Evolutionary conservation across 2,888 invertebrate genomes (phyloP).

Genomic region (Melanostoma mellinum): DNA sequence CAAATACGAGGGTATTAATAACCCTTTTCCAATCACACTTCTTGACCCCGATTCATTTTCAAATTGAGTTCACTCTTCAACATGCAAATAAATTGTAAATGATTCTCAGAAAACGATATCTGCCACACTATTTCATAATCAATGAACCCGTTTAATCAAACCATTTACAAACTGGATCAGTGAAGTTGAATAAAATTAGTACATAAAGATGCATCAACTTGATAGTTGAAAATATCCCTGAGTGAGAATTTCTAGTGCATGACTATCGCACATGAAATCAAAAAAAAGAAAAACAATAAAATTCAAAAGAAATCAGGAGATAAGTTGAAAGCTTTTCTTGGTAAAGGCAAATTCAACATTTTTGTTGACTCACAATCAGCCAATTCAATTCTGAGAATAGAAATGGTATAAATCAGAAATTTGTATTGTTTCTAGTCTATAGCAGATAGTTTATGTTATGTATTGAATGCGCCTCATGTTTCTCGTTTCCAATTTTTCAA

Average conservation of each 20-base stretch:
- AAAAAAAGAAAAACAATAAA: no score
- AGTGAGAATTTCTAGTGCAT: conserved; percentile 11
- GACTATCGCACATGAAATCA: conserved; percentile 10
- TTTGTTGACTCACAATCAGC: conserved; percentile 50
- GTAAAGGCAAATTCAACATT: conserved; percentile 43
- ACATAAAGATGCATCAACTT: conserved; percentile 33
- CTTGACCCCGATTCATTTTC: conserved; percentile 39
- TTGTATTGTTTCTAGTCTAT: neutral
- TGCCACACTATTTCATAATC: conserved; percentile 1
- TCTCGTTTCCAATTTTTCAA: no score
- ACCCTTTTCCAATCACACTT: conserved; percentile 26
- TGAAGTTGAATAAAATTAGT: conserved; percentile 47
- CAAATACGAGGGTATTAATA: neutral
- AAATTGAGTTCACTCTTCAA: conserved; percentile 26
- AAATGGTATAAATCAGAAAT: conserved; percentile 25
- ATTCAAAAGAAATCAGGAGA: conserved; percentile 2
- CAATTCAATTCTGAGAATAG: conserved; percentile 30
- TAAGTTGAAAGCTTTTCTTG: conserved; percentile 26
- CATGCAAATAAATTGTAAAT: conserved; percentile 53
- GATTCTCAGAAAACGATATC: conserved; percentile 34
- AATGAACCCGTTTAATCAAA: conserved; percentile 36
- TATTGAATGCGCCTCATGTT: neutral
- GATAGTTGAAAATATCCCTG: conserved; percentile 1
- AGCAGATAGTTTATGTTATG: neutral
- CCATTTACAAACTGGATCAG: conserved; percentile 50